Percentiles rank a stretch among this genome's conserved stretches.
Conservation (phyloP, 1,140 invertebrate genomes). For the Meloidogyne exigua region DNA sequence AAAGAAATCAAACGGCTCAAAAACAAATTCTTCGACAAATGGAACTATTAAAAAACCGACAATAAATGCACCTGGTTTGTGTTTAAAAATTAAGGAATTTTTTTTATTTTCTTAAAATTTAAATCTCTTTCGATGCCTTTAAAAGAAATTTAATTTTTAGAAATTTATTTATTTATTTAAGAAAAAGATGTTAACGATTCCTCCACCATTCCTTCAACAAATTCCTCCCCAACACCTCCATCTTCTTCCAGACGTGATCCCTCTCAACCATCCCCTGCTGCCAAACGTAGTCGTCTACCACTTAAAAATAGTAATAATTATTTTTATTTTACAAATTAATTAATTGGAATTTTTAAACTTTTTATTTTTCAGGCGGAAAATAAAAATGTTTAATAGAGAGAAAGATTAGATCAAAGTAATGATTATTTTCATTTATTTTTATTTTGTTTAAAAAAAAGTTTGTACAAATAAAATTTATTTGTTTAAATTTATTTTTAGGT, state of each 20-base stretch:
- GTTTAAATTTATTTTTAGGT: no score
- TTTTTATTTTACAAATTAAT: not conserved
- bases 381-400: no score
- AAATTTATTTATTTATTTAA: not conserved
- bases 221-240: not conserved
- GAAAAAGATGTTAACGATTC: not conserved
- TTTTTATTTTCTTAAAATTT: not conserved
- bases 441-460: no score
- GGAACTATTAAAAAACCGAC: not conserved
- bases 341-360: no score
- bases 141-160: not conserved
- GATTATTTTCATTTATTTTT: no score
- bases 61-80: slow-evolving; percentile 16
- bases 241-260: not conserved
- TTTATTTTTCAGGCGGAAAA: no score
- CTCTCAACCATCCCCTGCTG: not conserved
- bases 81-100: not conserved
- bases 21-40: slow-evolving; percentile 11
- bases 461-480: no score
- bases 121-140: not conserved
- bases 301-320: not conserved
- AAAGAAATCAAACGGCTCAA: not conserved
- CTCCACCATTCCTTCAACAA: not conserved
- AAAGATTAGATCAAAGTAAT: no score
- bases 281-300: slow-evolving; percentile 16